These are phyloP conservation scores for Ectemnius lituratus DNA, from an alignment of 2,888 invertebrate genomes.

Conservation along the genomic window DNA sequence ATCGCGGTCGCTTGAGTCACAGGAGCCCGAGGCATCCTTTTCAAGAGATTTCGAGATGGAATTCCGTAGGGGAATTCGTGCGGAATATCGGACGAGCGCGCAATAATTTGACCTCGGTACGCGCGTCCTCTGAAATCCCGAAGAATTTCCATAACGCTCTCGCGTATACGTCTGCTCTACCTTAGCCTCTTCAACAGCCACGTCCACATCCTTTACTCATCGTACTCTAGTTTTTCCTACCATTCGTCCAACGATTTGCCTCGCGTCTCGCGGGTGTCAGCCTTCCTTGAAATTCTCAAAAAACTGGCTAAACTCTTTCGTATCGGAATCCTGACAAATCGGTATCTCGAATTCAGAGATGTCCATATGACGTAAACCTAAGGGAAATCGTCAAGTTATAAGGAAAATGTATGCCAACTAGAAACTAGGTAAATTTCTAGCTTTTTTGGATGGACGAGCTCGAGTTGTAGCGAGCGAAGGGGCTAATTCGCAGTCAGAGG, in stretches of 20 bases:
- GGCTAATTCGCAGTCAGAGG: neutral
- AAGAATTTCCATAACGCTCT: slow-evolving; percentile 51
- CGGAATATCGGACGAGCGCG: slow-evolving; percentile 42
- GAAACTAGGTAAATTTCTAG: neutral
- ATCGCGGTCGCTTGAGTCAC: slow-evolving; percentile 20
- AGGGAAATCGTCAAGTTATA: too few species aligned
- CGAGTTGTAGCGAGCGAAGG: neutral
- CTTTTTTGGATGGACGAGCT: neutral
- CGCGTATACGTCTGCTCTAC: slow-evolving; percentile 13
- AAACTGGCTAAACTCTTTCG: neutral
- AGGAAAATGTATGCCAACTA: neutral
- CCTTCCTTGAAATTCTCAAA: neutral
- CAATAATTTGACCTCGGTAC: slow-evolving; percentile 40
- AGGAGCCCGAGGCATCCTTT: slow-evolving; percentile 10
- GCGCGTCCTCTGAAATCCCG: slow-evolving; percentile 31
- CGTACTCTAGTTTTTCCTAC: neutral
- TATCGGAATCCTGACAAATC: neutral
- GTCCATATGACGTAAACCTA: neutral
- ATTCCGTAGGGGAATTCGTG: slow-evolving; percentile 48
- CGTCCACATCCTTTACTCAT: neutral
- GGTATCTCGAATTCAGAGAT: neutral
- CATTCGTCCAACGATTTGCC: neutral
- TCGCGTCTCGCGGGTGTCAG: neutral
- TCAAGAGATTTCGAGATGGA: slow-evolving; percentile 33
- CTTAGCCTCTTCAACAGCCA: slow-evolving; percentile 6